A percentile compares a stretch with the other conserved stretches of the same genome.
Conservation (phyloP, 2,888 invertebrate genomes). For the Alloscopus bannaensis region DNA sequence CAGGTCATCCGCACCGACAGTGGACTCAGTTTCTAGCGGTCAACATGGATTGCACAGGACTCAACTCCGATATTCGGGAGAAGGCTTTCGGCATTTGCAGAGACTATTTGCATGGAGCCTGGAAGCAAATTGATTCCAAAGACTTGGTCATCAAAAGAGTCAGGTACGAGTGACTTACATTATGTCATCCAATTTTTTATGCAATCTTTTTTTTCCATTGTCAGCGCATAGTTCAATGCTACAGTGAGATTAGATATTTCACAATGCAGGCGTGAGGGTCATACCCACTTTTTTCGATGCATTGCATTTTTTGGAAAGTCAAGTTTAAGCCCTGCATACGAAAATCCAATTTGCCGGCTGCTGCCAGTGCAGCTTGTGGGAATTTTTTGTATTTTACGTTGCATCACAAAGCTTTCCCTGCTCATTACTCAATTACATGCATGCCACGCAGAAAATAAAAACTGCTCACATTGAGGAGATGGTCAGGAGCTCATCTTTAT, state of each 20-base stretch:
- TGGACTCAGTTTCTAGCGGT: conserved; percentile 58
- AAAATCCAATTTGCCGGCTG: background rate
- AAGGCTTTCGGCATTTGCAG: conserved; percentile 90
- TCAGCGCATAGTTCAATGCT: background rate
- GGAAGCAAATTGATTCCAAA: conserved; percentile 88
- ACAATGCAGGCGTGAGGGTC: background rate
- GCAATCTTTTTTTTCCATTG: background rate
- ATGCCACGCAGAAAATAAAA: no score
- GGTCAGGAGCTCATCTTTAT: background rate
- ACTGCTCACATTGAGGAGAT: background rate
- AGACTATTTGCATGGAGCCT: conserved; percentile 91
- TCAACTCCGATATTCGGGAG: conserved; percentile 83
- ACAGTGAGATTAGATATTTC: no score
- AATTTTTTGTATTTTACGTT: no score
- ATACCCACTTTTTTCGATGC: background rate
- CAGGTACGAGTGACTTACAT: conserved; percentile 79
- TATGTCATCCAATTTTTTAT: background rate
- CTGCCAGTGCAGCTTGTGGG: no score
- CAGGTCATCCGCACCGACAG: conserved; percentile 47
- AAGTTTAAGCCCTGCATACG: background rate
- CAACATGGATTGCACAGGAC: conserved; percentile 65
- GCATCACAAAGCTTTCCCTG: no score
- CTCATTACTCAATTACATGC: no score
- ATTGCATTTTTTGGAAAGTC: background rate
- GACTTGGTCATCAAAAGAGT: conserved; percentile 89